Evolutionary conservation across 2,888 invertebrate genomes (phyloP), one percentile per base, ranked within the genome.

Genomic region (Fabriciana adippe): DNA sequence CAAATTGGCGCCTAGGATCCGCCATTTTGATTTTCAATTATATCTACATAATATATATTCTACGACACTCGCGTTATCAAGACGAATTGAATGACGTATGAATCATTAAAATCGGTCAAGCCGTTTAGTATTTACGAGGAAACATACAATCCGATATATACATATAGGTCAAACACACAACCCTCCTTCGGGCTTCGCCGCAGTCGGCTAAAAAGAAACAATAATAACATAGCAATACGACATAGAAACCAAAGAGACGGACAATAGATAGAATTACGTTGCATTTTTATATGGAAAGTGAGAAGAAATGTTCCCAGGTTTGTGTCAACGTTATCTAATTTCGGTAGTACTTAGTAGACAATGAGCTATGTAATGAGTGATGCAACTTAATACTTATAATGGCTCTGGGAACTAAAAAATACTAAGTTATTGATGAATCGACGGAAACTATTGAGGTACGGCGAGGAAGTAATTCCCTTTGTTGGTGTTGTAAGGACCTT

Each of bases 321-420:
- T 81, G 80, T 80, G 82, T 84, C 82, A 83, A 81, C 79, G 82
- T 87, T 89, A 89, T 89, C 86, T 88, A 83, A 88, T 88, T 89
- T 83, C 74, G 79, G 83, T 79, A 70, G 70, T 66, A 70, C 55
- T 69, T 67, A 69, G 57, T 69, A 67, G 64, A 73, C 83, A 83
- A 88, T 84, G 71, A 67, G 48, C 16, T 81, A 79, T 84, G 89
- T 89, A 90, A 89, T 87, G 86, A 83, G 72, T 73, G 69, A 81
- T 79, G 74, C 57, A 71, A 71, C 51, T 18, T 11, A 14, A 53
- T 41, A 11, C 35, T 41, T 41, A 54, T 47, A 67, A 53, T 31
- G 21, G 41, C 55, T 16, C 53, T 71, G 64, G 57, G 67, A 71
- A 71, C 31, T 69, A 48, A 67, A 53, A 66, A 31, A 61, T 5